Percentiles rank a stretch among this genome's conserved stretches.
Conservation (phyloP, 2,113 vertebrate species). For the Muntiacus reevesi region DNA sequence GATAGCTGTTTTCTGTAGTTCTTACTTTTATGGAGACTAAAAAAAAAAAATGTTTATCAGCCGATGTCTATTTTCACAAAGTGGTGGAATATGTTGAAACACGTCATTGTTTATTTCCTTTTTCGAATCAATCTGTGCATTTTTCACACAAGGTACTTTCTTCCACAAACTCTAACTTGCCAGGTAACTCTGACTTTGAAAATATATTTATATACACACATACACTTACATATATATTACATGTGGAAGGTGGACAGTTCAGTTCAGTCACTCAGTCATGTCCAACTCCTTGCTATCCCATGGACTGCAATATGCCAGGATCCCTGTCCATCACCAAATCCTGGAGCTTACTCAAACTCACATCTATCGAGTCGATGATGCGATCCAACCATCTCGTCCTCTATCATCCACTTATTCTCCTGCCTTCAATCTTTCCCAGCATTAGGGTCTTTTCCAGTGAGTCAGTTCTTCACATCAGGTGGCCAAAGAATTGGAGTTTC, state of each 20-base stretch:
- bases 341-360: background rate
- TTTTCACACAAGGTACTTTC: background rate
- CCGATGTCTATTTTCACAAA: slow-evolving; percentile 28
- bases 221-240: background rate
- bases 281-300: background rate
- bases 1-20: background rate
- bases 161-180: background rate
- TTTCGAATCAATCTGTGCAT: slow-evolving; percentile 26
- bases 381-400: background rate
- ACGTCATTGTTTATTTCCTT: background rate
- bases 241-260: background rate
- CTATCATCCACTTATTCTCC: background rate
- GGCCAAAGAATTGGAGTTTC: background rate
- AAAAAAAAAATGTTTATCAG: background rate
- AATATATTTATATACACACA: background rate
- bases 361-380: background rate
- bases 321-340: background rate
- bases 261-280: background rate
- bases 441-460: background rate
- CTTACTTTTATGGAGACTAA: background rate
- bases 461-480: background rate
- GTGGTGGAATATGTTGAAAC: slow-evolving; percentile 36
- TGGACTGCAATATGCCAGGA: background rate
- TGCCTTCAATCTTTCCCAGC: background rate
- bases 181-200: background rate